These are phyloP conservation scores for Marasmarcha lunaedactyla DNA, from an alignment of 2,888 invertebrate genomes.

Conservation along the genomic window DNA sequence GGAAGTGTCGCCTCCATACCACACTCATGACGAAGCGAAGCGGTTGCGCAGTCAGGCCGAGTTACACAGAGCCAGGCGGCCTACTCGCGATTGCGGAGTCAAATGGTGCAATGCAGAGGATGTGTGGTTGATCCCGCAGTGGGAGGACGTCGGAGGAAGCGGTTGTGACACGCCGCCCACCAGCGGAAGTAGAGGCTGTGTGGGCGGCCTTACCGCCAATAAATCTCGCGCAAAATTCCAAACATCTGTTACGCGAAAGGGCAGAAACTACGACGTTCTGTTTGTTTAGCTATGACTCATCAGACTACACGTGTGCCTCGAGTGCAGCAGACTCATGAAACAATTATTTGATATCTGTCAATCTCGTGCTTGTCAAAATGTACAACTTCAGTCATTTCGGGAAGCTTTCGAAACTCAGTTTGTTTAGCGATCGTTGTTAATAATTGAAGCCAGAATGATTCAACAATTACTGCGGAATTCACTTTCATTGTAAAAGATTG, in stretches of 20 bases:
- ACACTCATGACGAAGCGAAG: conserved; percentile 33
- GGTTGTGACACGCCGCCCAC: conserved; percentile 56
- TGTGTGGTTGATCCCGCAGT: conserved; percentile 24
- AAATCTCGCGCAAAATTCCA: conserved; percentile 2
- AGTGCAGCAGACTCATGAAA: neutral
- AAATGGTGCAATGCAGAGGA: conserved; percentile 1
- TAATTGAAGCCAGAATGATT: too few species aligned
- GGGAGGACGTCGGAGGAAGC: conserved; percentile 53
- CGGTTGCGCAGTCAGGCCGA: conserved; percentile 35
- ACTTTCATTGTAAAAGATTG: neutral
- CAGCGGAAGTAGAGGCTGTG: conserved; percentile 50
- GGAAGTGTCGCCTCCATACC: conserved; percentile 24
- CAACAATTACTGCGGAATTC: too few species aligned
- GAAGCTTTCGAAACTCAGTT: too few species aligned
- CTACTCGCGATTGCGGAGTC: conserved; percentile 24
- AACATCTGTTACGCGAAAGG: conserved; percentile 17
- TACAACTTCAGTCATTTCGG: too few species aligned
- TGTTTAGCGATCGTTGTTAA: too few species aligned
- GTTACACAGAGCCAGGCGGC: conserved; percentile 35
- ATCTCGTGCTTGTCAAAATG: too few species aligned
- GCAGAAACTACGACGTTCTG: neutral
- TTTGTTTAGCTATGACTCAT: conserved; percentile 35
- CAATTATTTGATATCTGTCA: too few species aligned
- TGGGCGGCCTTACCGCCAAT: conserved; percentile 26
- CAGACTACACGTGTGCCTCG: conserved; percentile 12